Evolutionary conservation across 1,140 invertebrate species (phyloP).

Genomic region (Streblospio benedicti): DNA sequence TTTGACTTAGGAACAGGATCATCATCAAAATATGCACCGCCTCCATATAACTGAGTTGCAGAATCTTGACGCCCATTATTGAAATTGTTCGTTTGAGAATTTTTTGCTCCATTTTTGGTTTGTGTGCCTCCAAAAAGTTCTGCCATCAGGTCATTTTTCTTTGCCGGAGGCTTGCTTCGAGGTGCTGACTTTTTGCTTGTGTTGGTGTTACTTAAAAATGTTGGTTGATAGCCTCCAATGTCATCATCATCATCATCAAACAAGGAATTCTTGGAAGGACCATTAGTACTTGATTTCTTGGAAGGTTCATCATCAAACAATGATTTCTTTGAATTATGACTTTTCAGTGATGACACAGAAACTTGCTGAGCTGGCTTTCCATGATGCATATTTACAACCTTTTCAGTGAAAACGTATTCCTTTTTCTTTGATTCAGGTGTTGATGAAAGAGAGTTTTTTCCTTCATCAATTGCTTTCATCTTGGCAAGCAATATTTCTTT

Average conservation of each 20-base stretch:
- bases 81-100: background rate
- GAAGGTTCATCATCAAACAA: no score
- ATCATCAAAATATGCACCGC: background rate
- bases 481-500: conserved; percentile 14
- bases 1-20: background rate
- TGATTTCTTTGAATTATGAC: no score
- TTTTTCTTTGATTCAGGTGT: conserved; percentile 6
- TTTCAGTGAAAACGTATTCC: conserved; percentile 25
- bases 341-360: conserved; percentile 23
- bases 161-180: background rate
- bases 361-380: conserved; percentile 32
- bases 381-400: conserved; percentile 31
- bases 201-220: conserved; percentile 15
- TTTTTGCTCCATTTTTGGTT: background rate
- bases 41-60: background rate
- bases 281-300: no score
- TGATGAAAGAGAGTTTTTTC: background rate
- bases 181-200: background rate
- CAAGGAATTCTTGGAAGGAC: no score
- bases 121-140: conserved; percentile 7
- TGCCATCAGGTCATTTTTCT: conserved; percentile 7
- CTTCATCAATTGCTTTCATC: conserved; percentile 10
- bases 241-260: conserved; percentile 19
- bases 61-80: background rate
- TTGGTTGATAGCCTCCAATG: conserved; percentile 27